These are phyloP conservation scores for Sebastes taczanowskii DNA, from an alignment of 2,797 vertebrate species.

Conservation along the genomic window DNA sequence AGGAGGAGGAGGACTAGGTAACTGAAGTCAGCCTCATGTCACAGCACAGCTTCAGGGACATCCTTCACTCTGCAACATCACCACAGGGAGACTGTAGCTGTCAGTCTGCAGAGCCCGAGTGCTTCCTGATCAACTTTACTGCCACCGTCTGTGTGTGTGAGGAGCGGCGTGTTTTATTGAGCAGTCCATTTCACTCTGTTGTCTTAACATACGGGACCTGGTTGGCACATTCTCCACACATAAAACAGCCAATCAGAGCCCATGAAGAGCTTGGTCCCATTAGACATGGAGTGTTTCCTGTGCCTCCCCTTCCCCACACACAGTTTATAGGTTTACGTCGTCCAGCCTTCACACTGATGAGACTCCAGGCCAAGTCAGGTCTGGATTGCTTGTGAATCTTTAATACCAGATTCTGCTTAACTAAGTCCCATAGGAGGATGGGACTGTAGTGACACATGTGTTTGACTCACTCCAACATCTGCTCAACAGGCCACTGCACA, in stretches of 20 bases:
- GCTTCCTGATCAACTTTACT: conserved; percentile 32
- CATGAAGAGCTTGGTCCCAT: conserved; percentile 63
- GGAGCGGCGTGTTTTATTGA: conserved; percentile 5
- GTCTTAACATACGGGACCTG: background rate
- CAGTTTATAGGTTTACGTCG: conserved; percentile 7
- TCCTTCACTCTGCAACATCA: background rate
- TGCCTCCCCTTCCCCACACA: background rate
- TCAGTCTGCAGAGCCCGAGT: conserved; percentile 11
- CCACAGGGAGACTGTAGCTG: background rate
- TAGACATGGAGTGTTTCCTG: conserved; percentile 66
- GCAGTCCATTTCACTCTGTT: conserved; percentile 16
- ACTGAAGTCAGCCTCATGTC: background rate
- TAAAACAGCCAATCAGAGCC: background rate
- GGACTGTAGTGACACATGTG: background rate
- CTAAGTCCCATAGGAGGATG: background rate
- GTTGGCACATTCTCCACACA: background rate
- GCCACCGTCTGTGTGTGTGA: background rate
- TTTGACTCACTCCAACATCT: background rate
- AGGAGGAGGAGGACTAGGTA: background rate
- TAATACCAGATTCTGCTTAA: conserved; percentile 14
- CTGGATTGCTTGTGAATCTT: conserved; percentile 16
- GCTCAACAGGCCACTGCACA: background rate
- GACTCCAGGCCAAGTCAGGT: conserved; percentile 1
- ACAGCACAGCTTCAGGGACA: conserved; percentile 3
- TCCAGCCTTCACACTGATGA: too few relatives aligned